Evolutionary conservation across 2,888 invertebrate species (phyloP).

Genomic region (Protonemura montana): DNA sequence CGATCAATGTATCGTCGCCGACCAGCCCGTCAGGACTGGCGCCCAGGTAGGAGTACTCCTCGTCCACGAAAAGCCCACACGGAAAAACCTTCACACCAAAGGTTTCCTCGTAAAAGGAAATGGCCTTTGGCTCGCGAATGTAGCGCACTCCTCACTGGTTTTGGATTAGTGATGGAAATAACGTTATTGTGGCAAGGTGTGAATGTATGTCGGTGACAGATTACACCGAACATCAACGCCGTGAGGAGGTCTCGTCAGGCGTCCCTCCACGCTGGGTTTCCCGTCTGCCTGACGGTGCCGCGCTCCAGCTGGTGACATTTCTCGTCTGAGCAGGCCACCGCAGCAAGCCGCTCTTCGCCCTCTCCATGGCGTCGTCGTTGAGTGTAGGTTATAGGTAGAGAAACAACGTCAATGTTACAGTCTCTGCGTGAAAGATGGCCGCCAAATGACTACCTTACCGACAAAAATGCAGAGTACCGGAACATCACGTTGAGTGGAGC

Average conservation of each 20-base stretch:
- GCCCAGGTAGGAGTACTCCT: neutral
- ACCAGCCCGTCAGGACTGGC: constrained; percentile 30
- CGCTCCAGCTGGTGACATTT: constrained; percentile 7
- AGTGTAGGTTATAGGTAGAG: too few relatives aligned
- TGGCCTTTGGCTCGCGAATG: neutral
- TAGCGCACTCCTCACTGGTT: too few relatives aligned
- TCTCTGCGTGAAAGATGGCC: too few relatives aligned
- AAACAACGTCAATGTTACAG: too few relatives aligned
- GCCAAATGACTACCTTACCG: too few relatives aligned
- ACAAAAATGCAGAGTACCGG: too few relatives aligned
- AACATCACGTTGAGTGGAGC: too few relatives aligned
- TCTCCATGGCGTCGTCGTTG: too few relatives aligned
- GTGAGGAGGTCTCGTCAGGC: constrained; percentile 38
- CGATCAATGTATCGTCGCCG: neutral
- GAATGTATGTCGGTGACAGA: neutral
- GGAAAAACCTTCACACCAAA: neutral
- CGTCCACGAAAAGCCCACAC: neutral
- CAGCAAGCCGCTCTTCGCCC: constrained; percentile 24
- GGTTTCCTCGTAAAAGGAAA: neutral
- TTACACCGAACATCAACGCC: constrained; percentile 42
- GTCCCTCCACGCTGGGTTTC: constrained; percentile 39
- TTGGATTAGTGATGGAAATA: neutral
- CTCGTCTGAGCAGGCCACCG: neutral
- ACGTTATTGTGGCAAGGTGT: constrained; percentile 2
- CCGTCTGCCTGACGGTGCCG: constrained; percentile 14